Conservation (phyloP, 2,113 vertebrate species). For the Lagopus muta region DNA sequence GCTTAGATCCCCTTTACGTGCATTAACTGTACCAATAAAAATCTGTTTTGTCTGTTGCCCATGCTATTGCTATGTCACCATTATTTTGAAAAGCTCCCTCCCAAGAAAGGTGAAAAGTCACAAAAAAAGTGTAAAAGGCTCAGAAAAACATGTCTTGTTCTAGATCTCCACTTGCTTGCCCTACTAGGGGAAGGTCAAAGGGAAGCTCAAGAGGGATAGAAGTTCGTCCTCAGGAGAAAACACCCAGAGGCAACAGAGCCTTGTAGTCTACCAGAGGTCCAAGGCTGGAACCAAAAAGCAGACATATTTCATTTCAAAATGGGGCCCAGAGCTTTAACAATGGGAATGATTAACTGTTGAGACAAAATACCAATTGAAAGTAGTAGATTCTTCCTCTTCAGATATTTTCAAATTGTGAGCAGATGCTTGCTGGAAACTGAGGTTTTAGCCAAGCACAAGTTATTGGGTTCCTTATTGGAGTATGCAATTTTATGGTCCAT, state of each 20-base stretch:
- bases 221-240: neutral
- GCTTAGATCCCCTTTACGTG: neutral
- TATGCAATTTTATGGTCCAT: conserved; percentile 44
- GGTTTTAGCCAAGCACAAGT: conserved; percentile 43
- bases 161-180: conserved; percentile 10
- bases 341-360: conserved; percentile 64
- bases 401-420: conserved; percentile 49
- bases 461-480: conserved; percentile 48
- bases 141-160: neutral
- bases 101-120: neutral
- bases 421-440: conserved; percentile 46
- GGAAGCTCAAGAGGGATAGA: neutral
- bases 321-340: conserved; percentile 13
- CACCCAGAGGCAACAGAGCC: conserved; percentile 25
- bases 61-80: neutral
- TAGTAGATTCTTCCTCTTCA: conserved; percentile 49
- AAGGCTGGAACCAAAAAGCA: conserved; percentile 21
- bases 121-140: neutral
- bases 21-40: neutral
- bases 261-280: conserved; percentile 7
- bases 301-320: conserved; percentile 45
- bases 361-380: conserved; percentile 58
- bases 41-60: neutral
- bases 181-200: neutral
- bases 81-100: neutral